Evolutionary conservation across 1,140 invertebrate species (phyloP).

Genomic region (Diorhabda carinulata): DNA sequence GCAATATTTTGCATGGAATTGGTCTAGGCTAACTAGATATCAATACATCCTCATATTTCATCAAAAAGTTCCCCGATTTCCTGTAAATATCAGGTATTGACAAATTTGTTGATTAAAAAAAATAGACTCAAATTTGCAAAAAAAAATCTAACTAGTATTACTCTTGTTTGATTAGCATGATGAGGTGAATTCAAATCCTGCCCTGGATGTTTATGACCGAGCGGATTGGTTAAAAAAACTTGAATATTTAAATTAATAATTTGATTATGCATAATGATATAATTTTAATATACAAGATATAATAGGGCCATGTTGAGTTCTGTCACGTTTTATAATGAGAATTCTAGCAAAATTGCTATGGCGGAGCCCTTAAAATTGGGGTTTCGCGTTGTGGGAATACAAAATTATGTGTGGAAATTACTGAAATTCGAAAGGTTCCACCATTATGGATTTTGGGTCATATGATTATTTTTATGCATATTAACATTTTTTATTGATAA

Average conservation of each 20-base stretch:
- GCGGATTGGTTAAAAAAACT: slow-evolving; percentile 12
- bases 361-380: slow-evolving; percentile 14
- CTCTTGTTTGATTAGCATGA: no score
- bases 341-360: slow-evolving; percentile 14
- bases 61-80: no score
- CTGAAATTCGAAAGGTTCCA: slow-evolving; percentile 14
- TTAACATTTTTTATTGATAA: not conserved
- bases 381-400: slow-evolving; percentile 6
- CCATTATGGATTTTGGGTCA: slow-evolving; percentile 8
- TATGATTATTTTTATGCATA: not conserved
- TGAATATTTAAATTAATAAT: slow-evolving; percentile 25
- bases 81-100: no score
- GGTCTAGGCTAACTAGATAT: no score
- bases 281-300: slow-evolving; percentile 19
- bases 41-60: no score
- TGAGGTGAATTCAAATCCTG: not conserved
- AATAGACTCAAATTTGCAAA: no score
- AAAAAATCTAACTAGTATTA: no score
- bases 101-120: no score
- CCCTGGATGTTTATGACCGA: not conserved
- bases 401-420: slow-evolving; percentile 19
- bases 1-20: no score
- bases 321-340: slow-evolving; percentile 18
- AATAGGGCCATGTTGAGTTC: slow-evolving; percentile 11
- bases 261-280: slow-evolving; percentile 18